Evolutionary conservation across 2,888 invertebrate species (phyloP).

Genomic region (Tenodera sinensis): DNA sequence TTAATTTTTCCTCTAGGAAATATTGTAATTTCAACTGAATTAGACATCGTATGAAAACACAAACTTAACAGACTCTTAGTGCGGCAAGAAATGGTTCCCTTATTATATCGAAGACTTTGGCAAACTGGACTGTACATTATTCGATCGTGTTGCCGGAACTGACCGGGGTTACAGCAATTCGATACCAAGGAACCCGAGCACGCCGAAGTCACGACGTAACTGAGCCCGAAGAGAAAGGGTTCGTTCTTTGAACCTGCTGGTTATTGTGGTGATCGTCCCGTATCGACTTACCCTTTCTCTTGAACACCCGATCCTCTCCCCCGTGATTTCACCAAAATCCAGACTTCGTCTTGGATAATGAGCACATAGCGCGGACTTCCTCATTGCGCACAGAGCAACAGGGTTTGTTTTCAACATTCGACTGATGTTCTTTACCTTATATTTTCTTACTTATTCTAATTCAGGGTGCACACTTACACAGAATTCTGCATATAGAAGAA

Average conservation of each 20-base stretch:
- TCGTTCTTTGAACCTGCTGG: background rate
- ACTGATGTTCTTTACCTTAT: too few species aligned
- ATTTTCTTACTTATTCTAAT: too few species aligned
- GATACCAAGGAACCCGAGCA: background rate
- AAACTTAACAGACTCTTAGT: too few species aligned
- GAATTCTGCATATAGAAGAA: too few species aligned
- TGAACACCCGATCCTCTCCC: background rate
- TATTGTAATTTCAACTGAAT: too few species aligned
- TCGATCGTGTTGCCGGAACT: background rate
- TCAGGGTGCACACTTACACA: too few species aligned
- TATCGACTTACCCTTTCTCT: background rate
- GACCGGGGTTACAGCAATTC: background rate
- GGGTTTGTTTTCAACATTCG: background rate
- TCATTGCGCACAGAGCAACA: background rate
- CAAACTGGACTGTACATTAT: background rate
- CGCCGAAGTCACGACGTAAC: background rate
- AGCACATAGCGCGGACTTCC: background rate
- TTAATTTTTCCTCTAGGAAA: too few species aligned
- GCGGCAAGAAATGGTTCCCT: background rate
- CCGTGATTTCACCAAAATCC: background rate
- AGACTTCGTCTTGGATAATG: background rate
- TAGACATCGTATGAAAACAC: too few species aligned
- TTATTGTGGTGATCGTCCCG: background rate
- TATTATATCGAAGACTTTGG: background rate
- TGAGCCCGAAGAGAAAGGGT: background rate